Conservation (phyloP, 1,140 invertebrate species). For the Ectropis grisescens region DNA sequence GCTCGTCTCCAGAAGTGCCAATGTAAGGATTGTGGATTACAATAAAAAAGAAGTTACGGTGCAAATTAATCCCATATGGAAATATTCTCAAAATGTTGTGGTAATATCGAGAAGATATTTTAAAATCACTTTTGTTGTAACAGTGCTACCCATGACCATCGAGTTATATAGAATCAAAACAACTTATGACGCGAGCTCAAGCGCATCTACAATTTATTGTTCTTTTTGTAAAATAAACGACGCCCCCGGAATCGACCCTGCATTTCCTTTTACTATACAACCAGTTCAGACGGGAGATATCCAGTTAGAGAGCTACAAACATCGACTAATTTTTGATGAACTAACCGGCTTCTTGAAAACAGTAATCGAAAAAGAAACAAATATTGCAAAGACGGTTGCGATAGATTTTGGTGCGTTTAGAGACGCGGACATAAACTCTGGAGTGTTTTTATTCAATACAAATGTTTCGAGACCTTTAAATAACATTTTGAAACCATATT, state of each 20-base stretch:
- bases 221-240: conserved; percentile 66
- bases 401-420: conserved; percentile 48
- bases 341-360: conserved; percentile 78
- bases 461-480: conserved; percentile 33
- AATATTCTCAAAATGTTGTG: conserved; percentile 46
- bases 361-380: conserved; percentile 36
- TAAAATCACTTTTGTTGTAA: conserved; percentile 79
- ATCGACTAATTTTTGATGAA: conserved; percentile 80
- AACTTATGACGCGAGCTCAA: conserved; percentile 34
- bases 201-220: conserved; percentile 75
- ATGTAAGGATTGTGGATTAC: conserved; percentile 77
- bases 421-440: conserved; percentile 33
- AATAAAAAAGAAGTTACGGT: conserved; percentile 71
- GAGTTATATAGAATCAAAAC: conserved; percentile 73
- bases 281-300: conserved; percentile 77
- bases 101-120: conserved; percentile 74
- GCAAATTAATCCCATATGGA: conserved; percentile 85
- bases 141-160: conserved; percentile 79
- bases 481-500: conserved; percentile 34
- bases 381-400: conserved; percentile 21
- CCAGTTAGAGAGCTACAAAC: conserved; percentile 80
- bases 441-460: conserved; percentile 47
- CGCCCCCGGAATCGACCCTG: conserved; percentile 15
- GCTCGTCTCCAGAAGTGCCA: conserved; percentile 74
- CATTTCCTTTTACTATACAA: conserved; percentile 70